A percentile compares a stretch with the other conserved stretches of the same genome.
Conservation (phyloP, 2,113 vertebrate species). For the Hippocampus barbouri region DNA sequence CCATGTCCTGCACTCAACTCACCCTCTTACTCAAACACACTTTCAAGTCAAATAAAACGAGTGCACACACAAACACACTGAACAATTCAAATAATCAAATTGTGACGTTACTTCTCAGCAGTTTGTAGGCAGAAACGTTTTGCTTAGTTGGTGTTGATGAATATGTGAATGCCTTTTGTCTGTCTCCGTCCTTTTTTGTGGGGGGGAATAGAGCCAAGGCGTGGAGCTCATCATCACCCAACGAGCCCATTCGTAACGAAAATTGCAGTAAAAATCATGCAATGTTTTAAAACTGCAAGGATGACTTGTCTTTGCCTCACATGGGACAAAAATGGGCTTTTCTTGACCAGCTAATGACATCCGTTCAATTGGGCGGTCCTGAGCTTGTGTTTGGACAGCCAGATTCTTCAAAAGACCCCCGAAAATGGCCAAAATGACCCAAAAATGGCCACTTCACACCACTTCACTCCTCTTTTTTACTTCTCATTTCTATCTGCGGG, state of each 20-base stretch:
- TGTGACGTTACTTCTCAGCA: constrained; percentile 22
- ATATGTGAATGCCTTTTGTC: neutral
- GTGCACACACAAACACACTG: constrained; percentile 11
- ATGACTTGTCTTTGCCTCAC: neutral
- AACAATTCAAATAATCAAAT: constrained; percentile 22
- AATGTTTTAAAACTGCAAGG: neutral
- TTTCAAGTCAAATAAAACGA: neutral
- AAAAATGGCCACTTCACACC: neutral
- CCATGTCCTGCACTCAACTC: constrained; percentile 51
- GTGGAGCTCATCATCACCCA: neutral
- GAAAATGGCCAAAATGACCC: no score
- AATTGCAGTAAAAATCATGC: neutral
- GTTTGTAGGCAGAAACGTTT: constrained; percentile 25
- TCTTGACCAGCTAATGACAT: neutral
- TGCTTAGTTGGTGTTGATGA: constrained; percentile 27
- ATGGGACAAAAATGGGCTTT: neutral
- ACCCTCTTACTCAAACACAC: neutral
- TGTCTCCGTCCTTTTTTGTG: neutral
- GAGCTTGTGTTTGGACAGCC: no score
- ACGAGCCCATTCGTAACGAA: neutral
- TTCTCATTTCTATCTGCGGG: no score
- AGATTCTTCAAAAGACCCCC: no score
- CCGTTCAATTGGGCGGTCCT: no score
- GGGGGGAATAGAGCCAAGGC: neutral
- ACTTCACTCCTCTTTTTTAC: no score